phyloP scores from a whole-genome alignment of 1,140 invertebrate species.

The Hestina assimilis region DNA sequence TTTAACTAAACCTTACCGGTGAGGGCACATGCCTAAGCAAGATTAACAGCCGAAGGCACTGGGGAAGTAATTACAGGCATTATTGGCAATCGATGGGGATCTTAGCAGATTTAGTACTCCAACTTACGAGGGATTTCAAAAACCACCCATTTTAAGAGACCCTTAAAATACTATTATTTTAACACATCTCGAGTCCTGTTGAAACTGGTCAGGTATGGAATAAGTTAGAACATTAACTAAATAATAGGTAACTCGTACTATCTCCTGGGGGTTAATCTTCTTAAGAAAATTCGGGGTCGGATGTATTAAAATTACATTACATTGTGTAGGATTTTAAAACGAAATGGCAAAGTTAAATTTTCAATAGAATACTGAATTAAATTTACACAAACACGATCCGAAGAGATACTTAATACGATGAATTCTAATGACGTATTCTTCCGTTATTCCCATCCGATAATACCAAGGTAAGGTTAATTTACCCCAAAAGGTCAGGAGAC shows the following conservation, averaged over 20 bases:
- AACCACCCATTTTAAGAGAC: slow-evolving; percentile 31
- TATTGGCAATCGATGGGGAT: slow-evolving; percentile 51
- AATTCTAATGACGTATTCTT: too few species aligned
- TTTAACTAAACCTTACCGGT: slow-evolving; percentile 39
- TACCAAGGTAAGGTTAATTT: slow-evolving; percentile 6
- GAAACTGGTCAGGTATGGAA: slow-evolving; percentile 27
- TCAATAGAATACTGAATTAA: too few species aligned
- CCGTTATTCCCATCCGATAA: not conserved
- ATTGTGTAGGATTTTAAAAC: too few species aligned
- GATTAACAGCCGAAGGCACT: slow-evolving; percentile 44
- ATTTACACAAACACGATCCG: too few species aligned
- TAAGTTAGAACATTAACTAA: slow-evolving; percentile 39
- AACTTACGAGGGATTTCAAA: slow-evolving; percentile 38
- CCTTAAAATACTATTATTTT: not conserved
- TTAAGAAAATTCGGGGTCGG: slow-evolving; percentile 28
- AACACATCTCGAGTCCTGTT: slow-evolving; percentile 10
- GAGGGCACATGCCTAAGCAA: slow-evolving; percentile 38
- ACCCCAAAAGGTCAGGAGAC: slow-evolving; percentile 11
- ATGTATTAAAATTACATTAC: slow-evolving; percentile 25
- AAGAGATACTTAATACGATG: too few species aligned
- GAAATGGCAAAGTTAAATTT: too few species aligned
- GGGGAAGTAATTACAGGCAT: slow-evolving; percentile 48
- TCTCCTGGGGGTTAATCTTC: slow-evolving; percentile 34
- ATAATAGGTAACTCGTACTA: slow-evolving; percentile 36
- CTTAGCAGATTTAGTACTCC: slow-evolving; percentile 44